Evolutionary conservation across 2,113 vertebrate genomes (phyloP), one percentile per base, ranked within the genome.

Genomic region (Zeus faber): DNA sequence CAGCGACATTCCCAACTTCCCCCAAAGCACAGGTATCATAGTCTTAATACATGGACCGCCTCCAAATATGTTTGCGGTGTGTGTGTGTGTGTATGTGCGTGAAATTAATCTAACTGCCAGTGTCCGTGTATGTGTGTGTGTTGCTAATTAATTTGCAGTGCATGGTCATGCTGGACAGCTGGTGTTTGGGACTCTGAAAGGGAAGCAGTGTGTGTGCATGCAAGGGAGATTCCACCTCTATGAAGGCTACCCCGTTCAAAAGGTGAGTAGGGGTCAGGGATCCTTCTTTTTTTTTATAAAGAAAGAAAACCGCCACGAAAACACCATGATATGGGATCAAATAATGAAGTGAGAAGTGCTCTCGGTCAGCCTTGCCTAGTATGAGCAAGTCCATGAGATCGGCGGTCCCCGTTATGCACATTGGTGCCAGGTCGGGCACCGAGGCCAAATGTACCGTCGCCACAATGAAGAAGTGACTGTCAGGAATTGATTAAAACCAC

Each of bases 141-240:
- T 53, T 56, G 3, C 31, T 33, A 8, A 4, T 33, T n/a, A n/a
- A n/a, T n/a, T n/a, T 66, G 20, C 83, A 95, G 93, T 96, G 73
- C 82, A 81, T 26, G 96, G 96, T 37, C 96, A 98, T 0, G 86
- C 74, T 3, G 94, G 94, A 6, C 86, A 68, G 0, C 51, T 98
- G 73, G 92, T 95, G 77, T 95, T 98, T 71, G 96, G 96, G 13
- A 88, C 89, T 20, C 76, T 98, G 48, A 91, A 85, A 0, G 92
- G 89, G 3, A 92, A 82, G 58, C 63, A 83, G 1, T 97, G 94
- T 1, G 93, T 97, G 47, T 92, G 94, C 73, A 98, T 98, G 96
- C 91, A 96, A 75, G 96, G 95, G 20, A 86, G 96, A 4, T 98
- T 95, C 79, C 95, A 98, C 70, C 65, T 78, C 6, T 98, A 98